Conservation (phyloP, 2,888 invertebrate genomes). For the Boloria selene region DNA sequence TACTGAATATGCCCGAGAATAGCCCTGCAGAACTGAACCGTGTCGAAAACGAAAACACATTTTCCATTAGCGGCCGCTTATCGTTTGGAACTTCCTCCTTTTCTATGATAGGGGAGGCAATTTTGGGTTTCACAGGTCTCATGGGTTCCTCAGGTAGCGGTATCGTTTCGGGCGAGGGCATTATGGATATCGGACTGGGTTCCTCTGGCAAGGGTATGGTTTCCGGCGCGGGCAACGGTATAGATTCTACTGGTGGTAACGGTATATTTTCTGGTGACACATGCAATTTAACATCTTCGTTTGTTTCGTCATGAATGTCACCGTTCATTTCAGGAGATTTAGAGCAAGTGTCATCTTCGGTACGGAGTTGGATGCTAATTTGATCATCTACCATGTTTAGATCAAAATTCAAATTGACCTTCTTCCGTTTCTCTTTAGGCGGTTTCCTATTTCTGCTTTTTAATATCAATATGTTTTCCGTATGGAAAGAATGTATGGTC, state of each 20-base stretch:
- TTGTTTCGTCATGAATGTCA: constrained; percentile 63
- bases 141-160: constrained; percentile 70
- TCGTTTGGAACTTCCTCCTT: constrained; percentile 46
- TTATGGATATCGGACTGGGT: constrained; percentile 57
- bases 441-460: constrained; percentile 84
- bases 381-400: constrained; percentile 79
- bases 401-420: constrained; percentile 80
- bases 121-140: constrained; percentile 48
- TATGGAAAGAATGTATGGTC: constrained; percentile 84
- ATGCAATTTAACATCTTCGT: constrained; percentile 56
- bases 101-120: constrained; percentile 39
- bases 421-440: constrained; percentile 77
- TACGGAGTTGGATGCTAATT: constrained; percentile 75
- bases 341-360: constrained; percentile 57
- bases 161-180: constrained; percentile 66
- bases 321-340: constrained; percentile 64
- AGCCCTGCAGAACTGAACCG: constrained; percentile 71
- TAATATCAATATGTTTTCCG: constrained; percentile 83
- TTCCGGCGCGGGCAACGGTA: constrained; percentile 70
- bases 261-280: constrained; percentile 73
- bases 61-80: constrained; percentile 60
- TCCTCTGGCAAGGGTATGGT: constrained; percentile 71
- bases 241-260: constrained; percentile 71
- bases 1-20: constrained; percentile 74
- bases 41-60: constrained; percentile 60